These are phyloP conservation scores for Dichetophora obliterata DNA, from an alignment of 2,888 invertebrate genomes.

Conservation along the genomic window DNA sequence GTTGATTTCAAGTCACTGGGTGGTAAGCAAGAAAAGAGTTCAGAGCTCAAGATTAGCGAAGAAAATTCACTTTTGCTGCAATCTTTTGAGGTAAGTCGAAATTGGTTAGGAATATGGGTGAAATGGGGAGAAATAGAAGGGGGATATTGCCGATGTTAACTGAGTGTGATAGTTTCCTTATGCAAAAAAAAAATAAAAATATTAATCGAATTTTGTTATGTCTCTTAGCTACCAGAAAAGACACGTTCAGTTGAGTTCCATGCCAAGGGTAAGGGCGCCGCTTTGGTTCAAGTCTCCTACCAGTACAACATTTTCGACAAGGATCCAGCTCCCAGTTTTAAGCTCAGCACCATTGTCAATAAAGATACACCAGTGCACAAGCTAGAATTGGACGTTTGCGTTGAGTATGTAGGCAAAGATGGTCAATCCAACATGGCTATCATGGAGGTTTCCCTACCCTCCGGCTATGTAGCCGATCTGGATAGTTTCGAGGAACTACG, in stretches of 20 bases:
- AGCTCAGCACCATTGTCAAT: constrained; percentile 86
- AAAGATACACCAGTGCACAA: constrained; percentile 81
- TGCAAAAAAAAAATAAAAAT: too few species aligned
- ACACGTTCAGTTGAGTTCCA: constrained; percentile 78
- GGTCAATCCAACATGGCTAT: constrained; percentile 89
- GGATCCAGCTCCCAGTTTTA: constrained; percentile 88
- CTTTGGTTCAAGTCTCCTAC: constrained; percentile 83
- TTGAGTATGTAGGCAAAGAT: constrained; percentile 73
- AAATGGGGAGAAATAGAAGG: too few species aligned
- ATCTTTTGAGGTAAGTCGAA: constrained; percentile 75
- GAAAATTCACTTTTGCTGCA: constrained; percentile 87
- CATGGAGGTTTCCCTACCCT: constrained; percentile 89
- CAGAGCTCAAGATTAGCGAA: constrained; percentile 76
- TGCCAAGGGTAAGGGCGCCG: constrained; percentile 85
- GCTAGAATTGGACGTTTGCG: constrained; percentile 85
- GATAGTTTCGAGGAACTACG: constrained; percentile 78
- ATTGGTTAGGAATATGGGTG: not conserved
- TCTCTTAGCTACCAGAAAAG: constrained; percentile 58
- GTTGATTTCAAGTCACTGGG: constrained; percentile 73
- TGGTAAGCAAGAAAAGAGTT: constrained; percentile 58
- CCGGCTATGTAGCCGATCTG: constrained; percentile 88
- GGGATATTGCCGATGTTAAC: too few species aligned
- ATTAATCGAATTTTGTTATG: not conserved
- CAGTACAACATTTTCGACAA: constrained; percentile 88
- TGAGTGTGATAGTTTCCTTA: too few species aligned